Base-by-base conservation (phyloP, 2,113 vertebrate species). In the Synchiropus splendidus region DNA sequence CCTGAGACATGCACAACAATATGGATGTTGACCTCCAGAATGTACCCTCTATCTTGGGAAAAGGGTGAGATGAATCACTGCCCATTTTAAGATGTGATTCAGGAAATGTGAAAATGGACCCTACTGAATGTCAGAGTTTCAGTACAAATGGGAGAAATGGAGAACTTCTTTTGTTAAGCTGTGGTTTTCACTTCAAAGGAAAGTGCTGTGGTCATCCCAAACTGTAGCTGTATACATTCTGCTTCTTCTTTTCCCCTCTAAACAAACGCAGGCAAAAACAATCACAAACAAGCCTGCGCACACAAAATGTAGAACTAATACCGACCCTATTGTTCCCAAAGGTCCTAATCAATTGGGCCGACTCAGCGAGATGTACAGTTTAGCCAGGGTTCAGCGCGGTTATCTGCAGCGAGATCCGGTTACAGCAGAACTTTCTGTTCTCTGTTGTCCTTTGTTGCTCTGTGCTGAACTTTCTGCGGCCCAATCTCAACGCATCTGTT, bases 201-300 rank as follows among this genome's bases (percentile, higher is more conserved):
- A 77, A 70, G 46, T 68, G 72, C 70, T 64, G 70, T 50, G 53
- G 62, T 72, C 58, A 75, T 72, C 61, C 54, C 21, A 42, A 62
- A 74, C 12, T 21, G 14, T 42, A 46, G 32, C 49, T 48, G 18
- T 45, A 33, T 53, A 67, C 54, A 36, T 40, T 31, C 10, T 16
- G 12, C 12, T 52, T 38, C 45, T 46, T 44, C 32, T 59, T 48
- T 57, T 33, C 42, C 27, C 40, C 16, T 52, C 14, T 35, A 46
- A 48, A 48, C 42, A 48, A 37, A 54, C 48, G 50, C 27, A 54
- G 32, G 50, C 27, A 46, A 36, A 18, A 51, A 58, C 35, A 58
- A 27, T 39, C 31, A 41, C 39, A 55, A 15, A 39, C 40, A 40
- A 16, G 32, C 53, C 42, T 21, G 45, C 36, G 42, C 39, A 45